These are phyloP conservation scores for Hecatera dysodea DNA, from an alignment of 2,888 invertebrate genomes.

Conservation along the genomic window DNA sequence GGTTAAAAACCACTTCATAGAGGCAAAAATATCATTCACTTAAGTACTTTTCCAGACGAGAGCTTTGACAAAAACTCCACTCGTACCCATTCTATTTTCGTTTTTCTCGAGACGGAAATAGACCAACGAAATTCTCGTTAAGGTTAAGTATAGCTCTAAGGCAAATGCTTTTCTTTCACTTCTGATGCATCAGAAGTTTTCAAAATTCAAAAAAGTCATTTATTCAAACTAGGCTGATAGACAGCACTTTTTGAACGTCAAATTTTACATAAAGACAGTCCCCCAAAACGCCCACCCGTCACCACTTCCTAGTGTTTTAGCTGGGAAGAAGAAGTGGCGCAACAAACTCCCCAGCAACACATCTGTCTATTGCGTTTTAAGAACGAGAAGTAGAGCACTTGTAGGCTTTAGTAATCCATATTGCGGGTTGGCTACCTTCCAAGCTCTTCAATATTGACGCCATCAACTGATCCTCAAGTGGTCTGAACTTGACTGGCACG, in stretches of 20 bases:
- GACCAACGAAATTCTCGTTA: conserved; percentile 25
- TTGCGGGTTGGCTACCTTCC: conserved; percentile 41
- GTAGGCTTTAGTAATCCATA: conserved; percentile 29
- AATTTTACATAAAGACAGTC: too few species aligned
- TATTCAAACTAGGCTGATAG: too few species aligned
- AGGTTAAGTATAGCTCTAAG: conserved; percentile 20
- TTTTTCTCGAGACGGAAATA: not conserved
- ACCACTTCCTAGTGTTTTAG: too few species aligned
- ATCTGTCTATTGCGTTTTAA: too few species aligned
- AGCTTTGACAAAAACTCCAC: not conserved
- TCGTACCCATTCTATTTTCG: not conserved
- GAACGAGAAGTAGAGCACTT: conserved; percentile 16
- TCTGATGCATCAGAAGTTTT: conserved; percentile 23
- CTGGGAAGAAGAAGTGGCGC: too few species aligned
- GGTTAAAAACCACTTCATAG: not conserved
- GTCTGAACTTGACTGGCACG: not conserved
- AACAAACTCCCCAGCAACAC: too few species aligned
- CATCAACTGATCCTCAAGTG: conserved; percentile 25
- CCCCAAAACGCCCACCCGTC: too few species aligned
- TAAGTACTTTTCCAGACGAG: not conserved
- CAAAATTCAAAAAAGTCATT: too few species aligned
- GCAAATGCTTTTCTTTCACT: conserved; percentile 19
- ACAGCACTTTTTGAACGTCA: too few species aligned
- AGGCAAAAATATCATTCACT: not conserved
- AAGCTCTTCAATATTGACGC: conserved; percentile 21